Conservation (phyloP, 1,140 invertebrate genomes). For the Tetraneura akinire region DNA sequence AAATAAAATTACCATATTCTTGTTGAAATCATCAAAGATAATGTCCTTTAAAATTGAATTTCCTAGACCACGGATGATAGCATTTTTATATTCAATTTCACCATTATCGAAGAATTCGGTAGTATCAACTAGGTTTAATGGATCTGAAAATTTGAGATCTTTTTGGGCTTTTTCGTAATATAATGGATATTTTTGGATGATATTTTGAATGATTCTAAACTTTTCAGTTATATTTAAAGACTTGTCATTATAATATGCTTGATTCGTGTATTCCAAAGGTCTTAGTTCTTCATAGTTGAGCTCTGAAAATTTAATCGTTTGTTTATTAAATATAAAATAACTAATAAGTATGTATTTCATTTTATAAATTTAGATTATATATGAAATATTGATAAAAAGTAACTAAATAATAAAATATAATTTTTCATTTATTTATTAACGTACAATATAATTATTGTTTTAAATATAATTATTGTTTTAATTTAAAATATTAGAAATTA, state of each 20-base stretch:
- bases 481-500: too few relatives aligned
- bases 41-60: neutral
- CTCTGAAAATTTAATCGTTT: slow-evolving; percentile 3
- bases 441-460: too few relatives aligned
- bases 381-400: too few relatives aligned
- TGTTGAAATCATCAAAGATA: neutral
- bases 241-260: neutral
- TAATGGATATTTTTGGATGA: neutral
- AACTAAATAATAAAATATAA: too few relatives aligned
- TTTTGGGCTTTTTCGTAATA: neutral
- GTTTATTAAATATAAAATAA: too few relatives aligned
- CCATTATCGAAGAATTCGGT: neutral
- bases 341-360: too few relatives aligned
- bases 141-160: neutral
- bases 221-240: neutral
- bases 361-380: too few relatives aligned
- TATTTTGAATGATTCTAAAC: neutral
- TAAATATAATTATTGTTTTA: too few relatives aligned
- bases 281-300: neutral
- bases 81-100: neutral
- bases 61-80: neutral
- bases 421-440: too few relatives aligned
- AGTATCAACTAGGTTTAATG: neutral
- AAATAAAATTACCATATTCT: neutral
- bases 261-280: neutral